Evolutionary conservation across 2,888 invertebrate species (phyloP), one percentile per base, ranked within the genome.

Genomic region (Pyrochroa serraticornis): DNA sequence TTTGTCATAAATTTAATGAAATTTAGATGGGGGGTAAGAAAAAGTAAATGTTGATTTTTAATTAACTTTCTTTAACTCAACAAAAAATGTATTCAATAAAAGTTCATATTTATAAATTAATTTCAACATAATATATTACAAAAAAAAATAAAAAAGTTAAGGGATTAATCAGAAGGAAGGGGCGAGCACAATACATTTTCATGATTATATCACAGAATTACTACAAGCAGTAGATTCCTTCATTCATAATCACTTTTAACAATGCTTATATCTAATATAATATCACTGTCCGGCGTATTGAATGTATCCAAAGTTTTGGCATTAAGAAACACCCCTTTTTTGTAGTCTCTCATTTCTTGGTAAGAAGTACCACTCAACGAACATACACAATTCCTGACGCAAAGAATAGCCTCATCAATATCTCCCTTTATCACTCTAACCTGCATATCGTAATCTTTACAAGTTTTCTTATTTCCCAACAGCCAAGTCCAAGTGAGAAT

Each of bases 401-500:
- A 72, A 22, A 77, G 49, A 14, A 76, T 53, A n/a, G 67, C 46
- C 12, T 66, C 63, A 38, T 71, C 62, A 8, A 45, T 46, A 39
- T 61, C 45, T 43, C 64, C 56, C 43, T 67, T 65, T 47, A 64
- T 66, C 22, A 76, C 61, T 58, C 73, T 69, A 6, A 75, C 64
- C 48, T 70, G 65, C 45, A 75, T 64, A 58, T 75, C 72, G 58
- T 68, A 76, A 39, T 71, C 67, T 59, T 70, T 68, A 12, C 73
- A 68, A 8, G 58, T 50, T 45, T 64, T 63, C 48, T 67, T 67
- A 43, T 66, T 59, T 3, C 71, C 75, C 13, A 75, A 48, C 51
- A 69, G 58, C 78, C 77, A 78, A 33, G 70, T 66, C 77, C 77
- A 78, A 13, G 77, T 53, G 12, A 68, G 46, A 37, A 60, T 51